A percentile compares a stretch with the other conserved stretches of the same genome.
phyloP scores from a whole-genome alignment of 2,797 vertebrate species.

The Jordanella pulchra region DNA sequence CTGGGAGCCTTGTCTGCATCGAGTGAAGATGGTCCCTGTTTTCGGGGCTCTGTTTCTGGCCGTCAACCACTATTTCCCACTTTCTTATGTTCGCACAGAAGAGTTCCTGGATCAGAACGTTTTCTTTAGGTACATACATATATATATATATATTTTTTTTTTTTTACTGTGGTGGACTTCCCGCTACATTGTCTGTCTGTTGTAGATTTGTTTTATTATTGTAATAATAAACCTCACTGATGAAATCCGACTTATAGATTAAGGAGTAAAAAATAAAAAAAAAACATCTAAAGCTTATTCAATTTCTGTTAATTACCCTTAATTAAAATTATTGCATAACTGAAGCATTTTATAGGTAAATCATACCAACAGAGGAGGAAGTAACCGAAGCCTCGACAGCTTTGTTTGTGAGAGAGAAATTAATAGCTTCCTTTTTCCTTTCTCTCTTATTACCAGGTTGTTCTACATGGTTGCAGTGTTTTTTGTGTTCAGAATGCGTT shows the following conservation, averaged over 20 bases:
- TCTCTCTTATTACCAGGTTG: conserved; percentile 66
- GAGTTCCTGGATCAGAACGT: conserved; percentile 83
- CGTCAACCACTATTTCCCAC: conserved; percentile 84
- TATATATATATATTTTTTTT: too few relatives aligned
- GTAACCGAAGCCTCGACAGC: too few relatives aligned
- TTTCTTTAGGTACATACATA: conserved; percentile 85
- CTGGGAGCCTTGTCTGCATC: conserved; percentile 81
- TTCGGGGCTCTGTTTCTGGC: conserved; percentile 84
- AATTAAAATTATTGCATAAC: background rate
- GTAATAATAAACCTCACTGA: too few relatives aligned
- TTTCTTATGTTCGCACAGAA: conserved; percentile 83
- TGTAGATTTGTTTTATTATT: background rate
- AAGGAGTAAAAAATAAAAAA: background rate
- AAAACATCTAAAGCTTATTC: background rate
- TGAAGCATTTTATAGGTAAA: background rate
- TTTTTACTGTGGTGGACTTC: background rate
- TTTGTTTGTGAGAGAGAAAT: background rate
- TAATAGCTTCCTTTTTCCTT: conserved; percentile 1
- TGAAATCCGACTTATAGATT: background rate
- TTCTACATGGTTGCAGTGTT: conserved; percentile 91
- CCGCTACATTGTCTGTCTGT: background rate
- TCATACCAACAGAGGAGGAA: background rate
- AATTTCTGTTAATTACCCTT: background rate
- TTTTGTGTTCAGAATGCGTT: conserved; percentile 93
- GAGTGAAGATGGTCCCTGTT: conserved; percentile 83